These are phyloP conservation scores for Pungitius pungitius DNA, from an alignment of 2,113 vertebrate genomes.

Conservation along the genomic window DNA sequence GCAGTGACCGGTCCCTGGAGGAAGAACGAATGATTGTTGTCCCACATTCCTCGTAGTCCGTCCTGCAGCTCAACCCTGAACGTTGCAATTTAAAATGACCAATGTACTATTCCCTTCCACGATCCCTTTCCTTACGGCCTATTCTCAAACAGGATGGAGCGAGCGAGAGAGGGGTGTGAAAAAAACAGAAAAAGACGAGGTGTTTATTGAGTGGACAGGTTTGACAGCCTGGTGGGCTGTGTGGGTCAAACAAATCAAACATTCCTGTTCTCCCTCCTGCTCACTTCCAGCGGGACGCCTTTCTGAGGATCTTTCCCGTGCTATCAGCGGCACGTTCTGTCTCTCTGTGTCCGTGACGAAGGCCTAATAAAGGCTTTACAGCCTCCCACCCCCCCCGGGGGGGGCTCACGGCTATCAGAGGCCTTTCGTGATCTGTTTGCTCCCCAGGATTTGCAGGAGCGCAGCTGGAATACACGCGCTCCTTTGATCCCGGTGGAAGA, in stretches of 20 bases:
- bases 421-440: conserved; percentile 45
- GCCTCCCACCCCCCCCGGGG: conserved; percentile 9
- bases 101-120: conserved; percentile 10
- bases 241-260: conserved; percentile 32
- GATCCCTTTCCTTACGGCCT: background rate
- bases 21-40: conserved; percentile 4
- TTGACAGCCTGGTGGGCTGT: conserved; percentile 33
- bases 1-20: background rate
- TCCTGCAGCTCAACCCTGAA: conserved; percentile 26
- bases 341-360: conserved; percentile 14
- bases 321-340: conserved; percentile 28
- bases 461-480: conserved; percentile 33
- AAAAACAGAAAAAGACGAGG: background rate
- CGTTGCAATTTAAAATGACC: conserved; percentile 33
- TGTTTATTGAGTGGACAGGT: conserved; percentile 34
- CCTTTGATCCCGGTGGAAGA: conserved; percentile 66
- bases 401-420: conserved; percentile 53
- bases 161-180: background rate
- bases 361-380: conserved; percentile 50
- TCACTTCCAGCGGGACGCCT: conserved; percentile 6
- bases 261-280: background rate
- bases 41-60: conserved; percentile 22
- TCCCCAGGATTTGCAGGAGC: conserved; percentile 22
- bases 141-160: conserved; percentile 31
- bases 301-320: background rate